These are phyloP conservation scores for Galleria mellonella DNA, from an alignment of 1,140 invertebrate species.

Conservation along the genomic window DNA sequence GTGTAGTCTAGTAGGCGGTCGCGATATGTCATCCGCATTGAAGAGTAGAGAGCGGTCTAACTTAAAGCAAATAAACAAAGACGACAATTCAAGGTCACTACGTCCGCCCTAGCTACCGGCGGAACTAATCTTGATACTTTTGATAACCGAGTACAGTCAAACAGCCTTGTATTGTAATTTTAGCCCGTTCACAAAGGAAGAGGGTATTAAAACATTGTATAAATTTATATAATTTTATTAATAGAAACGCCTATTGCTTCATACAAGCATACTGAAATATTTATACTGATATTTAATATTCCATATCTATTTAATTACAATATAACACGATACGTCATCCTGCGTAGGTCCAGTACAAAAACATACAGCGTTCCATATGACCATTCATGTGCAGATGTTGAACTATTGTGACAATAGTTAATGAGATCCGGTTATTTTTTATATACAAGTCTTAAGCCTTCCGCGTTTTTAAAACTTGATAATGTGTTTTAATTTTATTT, in stretches of 20 bases:
- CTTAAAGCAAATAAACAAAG: slow-evolving; percentile 21
- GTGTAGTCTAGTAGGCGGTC: slow-evolving; percentile 16
- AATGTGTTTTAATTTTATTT: too few species aligned
- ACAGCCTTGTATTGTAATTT: slow-evolving; percentile 19
- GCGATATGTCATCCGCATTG: slow-evolving; percentile 22
- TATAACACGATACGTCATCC: too few species aligned
- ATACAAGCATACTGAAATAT: too few species aligned
- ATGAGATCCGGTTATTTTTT: slow-evolving; percentile 2
- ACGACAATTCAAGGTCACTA: slow-evolving; percentile 19
- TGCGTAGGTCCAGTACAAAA: too few species aligned
- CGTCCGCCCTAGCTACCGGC: slow-evolving; percentile 20
- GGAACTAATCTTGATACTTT: slow-evolving; percentile 18
- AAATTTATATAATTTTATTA: neutral
- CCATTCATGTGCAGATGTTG: neutral
- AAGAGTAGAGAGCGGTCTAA: slow-evolving; percentile 8
- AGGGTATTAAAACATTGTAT: neutral
- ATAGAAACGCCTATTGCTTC: neutral
- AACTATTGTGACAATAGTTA: neutral
- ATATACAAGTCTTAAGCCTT: neutral
- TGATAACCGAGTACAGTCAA: slow-evolving; percentile 8
- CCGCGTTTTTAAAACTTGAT: neutral
- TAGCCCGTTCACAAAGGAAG: neutral
- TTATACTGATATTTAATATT: too few species aligned
- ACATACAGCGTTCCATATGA: too few species aligned
- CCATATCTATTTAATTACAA: too few species aligned